Evolutionary conservation across 2,888 invertebrate species (phyloP), one percentile per base, ranked within the genome.

Genomic region (Oscheius onirici): DNA sequence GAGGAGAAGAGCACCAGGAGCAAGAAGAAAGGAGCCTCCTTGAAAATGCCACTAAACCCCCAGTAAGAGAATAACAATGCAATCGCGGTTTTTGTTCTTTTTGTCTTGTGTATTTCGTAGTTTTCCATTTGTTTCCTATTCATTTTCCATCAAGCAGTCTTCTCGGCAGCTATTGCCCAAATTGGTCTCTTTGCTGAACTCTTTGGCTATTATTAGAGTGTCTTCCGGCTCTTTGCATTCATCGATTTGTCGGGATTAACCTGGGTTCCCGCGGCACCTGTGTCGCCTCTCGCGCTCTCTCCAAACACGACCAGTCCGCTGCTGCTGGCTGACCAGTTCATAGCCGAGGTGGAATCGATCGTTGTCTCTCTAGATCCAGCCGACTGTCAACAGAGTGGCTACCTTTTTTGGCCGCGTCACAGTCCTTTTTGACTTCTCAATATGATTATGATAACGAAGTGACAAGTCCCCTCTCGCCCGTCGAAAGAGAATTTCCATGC

Each of bases 191-290:
- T 6, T 34, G 34, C 8, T 34, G 34, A 34, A 34, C 34, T 34
- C 34, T 3, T n/a, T 6, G 34, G 34, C 34, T 34, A 34, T 34
- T 34, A 34, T 34, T 34, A 34, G 34, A n/a, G 34, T 15, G 13
- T 22, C 52, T 52, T 24, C 17, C 52, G 58, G 40, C 58, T 24
- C 40, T 58, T 58, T 58, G 34, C 46, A 20, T 46, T 13, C 58
- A 58, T 58, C 58, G 58, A 58, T 58, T 58, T 41, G 43, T 34
- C 34, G 58, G 58, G 58, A 58, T 58, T 58, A 58, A 58, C 58
- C 58, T 41, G 41, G 58, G 58, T 58, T 40, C 34, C n/a, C 52
- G 17, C 20, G 58, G 58, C 58, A 58, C 58, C 58, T 58, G 58
- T 58, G 58, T 28, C 28, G 34, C 41, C 58, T 40, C 58, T 40